These are phyloP conservation scores for Coenobita brevimanus DNA, from an alignment of 1,140 invertebrate species.

Conservation along the genomic window DNA sequence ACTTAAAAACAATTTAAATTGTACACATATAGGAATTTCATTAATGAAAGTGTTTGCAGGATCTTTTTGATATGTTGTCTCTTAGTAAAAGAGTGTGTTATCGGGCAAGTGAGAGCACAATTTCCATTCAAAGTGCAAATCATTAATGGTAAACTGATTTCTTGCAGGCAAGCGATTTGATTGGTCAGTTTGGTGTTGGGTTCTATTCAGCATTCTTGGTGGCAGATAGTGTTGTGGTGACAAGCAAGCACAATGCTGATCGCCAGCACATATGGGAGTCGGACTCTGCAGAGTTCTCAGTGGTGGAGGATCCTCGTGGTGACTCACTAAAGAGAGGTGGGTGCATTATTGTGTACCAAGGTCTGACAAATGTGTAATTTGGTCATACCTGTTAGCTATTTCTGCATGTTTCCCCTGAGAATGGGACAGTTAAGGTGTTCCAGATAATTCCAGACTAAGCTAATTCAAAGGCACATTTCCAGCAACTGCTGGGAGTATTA, in stretches of 20 bases:
- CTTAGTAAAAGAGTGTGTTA: not conserved
- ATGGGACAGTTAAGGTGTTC: no score
- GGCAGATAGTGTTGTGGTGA: conserved; percentile 90
- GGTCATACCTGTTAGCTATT: no score
- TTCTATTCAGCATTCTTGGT: conserved; percentile 98
- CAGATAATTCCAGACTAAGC: no score
- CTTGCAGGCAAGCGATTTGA: conserved; percentile 88
- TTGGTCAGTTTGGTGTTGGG: conserved; percentile 97
- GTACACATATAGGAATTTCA: no score
- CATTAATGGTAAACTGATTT: conserved; percentile 30
- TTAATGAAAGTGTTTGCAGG: no score
- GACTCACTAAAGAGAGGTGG: conserved; percentile 91
- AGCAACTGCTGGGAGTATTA: no score
- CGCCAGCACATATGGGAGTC: conserved; percentile 99
- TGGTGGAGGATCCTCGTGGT: conserved; percentile 95
- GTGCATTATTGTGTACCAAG: not conserved
- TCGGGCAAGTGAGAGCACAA: not conserved
- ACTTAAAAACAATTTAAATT: no score
- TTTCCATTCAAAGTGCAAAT: not conserved
- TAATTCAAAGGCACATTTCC: no score
- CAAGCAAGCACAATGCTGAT: conserved; percentile 96
- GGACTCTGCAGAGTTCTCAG: conserved; percentile 89
- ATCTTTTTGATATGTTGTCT: no score
- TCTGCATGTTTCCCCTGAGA: no score
- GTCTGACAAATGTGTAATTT: no score